A percentile compares a stretch with the other conserved stretches of the same genome.
phyloP scores from a whole-genome alignment of 2,113 vertebrate genomes.

The Ciconia stormi region DNA sequence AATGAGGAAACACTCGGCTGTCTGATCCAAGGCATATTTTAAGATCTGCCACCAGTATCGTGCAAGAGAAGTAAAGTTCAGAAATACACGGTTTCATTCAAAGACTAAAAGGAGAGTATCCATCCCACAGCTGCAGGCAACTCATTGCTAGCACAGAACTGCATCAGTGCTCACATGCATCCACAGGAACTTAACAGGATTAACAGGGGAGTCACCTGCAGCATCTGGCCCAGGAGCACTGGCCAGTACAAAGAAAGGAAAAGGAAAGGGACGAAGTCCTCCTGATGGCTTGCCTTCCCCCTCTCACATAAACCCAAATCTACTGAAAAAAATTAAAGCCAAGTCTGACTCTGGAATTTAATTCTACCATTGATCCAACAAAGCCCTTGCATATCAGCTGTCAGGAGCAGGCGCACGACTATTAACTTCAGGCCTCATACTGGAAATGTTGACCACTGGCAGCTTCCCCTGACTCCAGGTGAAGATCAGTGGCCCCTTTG shows the following conservation, averaged over 20 bases:
- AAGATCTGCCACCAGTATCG: background rate
- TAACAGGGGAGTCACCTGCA: background rate
- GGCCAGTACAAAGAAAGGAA: background rate
- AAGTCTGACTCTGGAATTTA: background rate
- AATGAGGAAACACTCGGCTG: background rate
- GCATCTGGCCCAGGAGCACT: background rate
- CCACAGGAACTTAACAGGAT: background rate
- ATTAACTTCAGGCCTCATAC: background rate
- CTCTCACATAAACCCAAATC: background rate
- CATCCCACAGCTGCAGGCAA: background rate
- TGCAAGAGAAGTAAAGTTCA: background rate
- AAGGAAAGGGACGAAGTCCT: background rate
- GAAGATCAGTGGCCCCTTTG: background rate
- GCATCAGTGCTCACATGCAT: background rate
- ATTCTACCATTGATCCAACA: background rate
- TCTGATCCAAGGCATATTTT: background rate
- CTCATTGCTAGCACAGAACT: background rate
- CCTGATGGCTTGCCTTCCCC: background rate
- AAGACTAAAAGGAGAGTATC: background rate
- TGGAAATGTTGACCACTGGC: background rate
- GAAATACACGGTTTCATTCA: background rate
- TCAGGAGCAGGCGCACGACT: fast-evolving
- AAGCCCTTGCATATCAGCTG: background rate
- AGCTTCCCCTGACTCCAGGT: background rate
- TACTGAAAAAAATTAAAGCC: background rate